A percentile compares a stretch with the other conserved stretches of the same genome.
phyloP scores from a whole-genome alignment of 2,797 vertebrate genomes.

The Luscinia luscinia region DNA sequence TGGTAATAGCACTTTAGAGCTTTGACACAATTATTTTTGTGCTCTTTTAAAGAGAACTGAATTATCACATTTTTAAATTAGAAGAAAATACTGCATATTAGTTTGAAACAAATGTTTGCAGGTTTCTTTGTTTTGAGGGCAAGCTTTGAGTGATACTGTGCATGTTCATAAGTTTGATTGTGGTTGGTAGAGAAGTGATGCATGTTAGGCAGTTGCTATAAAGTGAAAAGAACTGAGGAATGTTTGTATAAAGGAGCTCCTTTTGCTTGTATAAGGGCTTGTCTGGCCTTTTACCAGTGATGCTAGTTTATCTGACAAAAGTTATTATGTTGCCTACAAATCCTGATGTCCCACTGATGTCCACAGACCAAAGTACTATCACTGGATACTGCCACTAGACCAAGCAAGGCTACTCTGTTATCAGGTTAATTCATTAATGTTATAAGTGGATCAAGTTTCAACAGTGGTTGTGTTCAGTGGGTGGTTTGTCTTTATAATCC shows the following conservation, averaged over 20 bases:
- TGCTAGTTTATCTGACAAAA: not conserved
- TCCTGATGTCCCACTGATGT: not conserved
- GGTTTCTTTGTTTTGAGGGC: not conserved
- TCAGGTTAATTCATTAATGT: not conserved
- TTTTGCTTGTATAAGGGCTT: not conserved
- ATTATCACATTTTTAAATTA: constrained; percentile 24
- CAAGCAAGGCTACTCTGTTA: not conserved
- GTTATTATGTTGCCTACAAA: not conserved
- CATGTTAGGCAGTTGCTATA: not conserved
- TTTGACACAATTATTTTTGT: constrained; percentile 23
- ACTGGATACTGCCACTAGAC: not conserved
- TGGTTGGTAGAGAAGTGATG: not conserved
- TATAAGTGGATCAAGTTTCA: not conserved
- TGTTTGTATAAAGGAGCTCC: not conserved
- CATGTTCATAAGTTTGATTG: not conserved
- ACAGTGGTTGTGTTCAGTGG: not conserved
- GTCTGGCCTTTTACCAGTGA: not conserved
- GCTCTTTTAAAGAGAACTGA: not conserved
- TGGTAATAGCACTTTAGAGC: constrained; percentile 17
- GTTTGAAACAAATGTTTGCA: not conserved
- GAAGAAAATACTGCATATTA: not conserved
- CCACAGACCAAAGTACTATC: not conserved
- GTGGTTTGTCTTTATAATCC: not conserved
- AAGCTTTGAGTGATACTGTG: not conserved
- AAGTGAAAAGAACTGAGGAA: not conserved